Evolutionary conservation across 92 coral and sea anemone species (phyloP).

Genomic region (Epizoanthus fatuus): DNA sequence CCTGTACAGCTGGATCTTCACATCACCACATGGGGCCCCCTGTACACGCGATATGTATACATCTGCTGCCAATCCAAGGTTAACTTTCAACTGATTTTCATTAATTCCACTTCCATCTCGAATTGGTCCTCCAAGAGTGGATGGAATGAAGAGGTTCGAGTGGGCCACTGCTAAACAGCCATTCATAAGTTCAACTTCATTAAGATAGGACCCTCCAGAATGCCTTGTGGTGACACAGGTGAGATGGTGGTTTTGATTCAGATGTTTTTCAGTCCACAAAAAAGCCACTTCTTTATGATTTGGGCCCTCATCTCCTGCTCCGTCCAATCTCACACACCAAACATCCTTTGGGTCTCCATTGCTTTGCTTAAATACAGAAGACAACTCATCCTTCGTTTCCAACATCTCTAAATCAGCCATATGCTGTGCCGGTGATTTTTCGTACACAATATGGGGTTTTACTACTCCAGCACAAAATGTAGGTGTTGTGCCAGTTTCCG

Average conservation of each 20-base stretch:
- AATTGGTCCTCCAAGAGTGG: conserved; percentile 58
- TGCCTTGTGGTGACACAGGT: conserved; percentile 32
- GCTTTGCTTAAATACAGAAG: conserved; percentile 28
- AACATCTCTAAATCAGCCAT: conserved; percentile 67
- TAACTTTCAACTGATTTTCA: neutral
- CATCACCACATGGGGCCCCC: conserved; percentile 44
- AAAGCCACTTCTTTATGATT: conserved; percentile 35
- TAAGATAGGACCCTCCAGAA: conserved; percentile 44
- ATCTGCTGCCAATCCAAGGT: conserved; percentile 31
- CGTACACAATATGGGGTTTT: conserved; percentile 37
- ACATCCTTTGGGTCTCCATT: conserved; percentile 50
- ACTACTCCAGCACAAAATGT: conserved; percentile 53
- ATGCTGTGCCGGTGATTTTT: conserved; percentile 59
- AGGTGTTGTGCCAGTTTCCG: conserved; percentile 54
- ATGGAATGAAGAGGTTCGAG: conserved; percentile 43
- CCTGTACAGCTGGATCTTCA: conserved; percentile 24
- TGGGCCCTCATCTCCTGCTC: conserved; percentile 73
- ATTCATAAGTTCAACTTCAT: conserved; percentile 53
- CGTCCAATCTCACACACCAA: conserved; percentile 63
- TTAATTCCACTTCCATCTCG: conserved; percentile 20
- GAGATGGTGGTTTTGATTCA: conserved; percentile 20
- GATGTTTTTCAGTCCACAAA: conserved; percentile 54
- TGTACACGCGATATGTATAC: conserved; percentile 36
- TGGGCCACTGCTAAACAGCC: conserved; percentile 55
- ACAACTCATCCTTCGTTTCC: conserved; percentile 29